A percentile compares a stretch with the other conserved stretches of the same genome.
phyloP scores from a whole-genome alignment of 1,140 invertebrate species.

The Heliconius melpomene region DNA sequence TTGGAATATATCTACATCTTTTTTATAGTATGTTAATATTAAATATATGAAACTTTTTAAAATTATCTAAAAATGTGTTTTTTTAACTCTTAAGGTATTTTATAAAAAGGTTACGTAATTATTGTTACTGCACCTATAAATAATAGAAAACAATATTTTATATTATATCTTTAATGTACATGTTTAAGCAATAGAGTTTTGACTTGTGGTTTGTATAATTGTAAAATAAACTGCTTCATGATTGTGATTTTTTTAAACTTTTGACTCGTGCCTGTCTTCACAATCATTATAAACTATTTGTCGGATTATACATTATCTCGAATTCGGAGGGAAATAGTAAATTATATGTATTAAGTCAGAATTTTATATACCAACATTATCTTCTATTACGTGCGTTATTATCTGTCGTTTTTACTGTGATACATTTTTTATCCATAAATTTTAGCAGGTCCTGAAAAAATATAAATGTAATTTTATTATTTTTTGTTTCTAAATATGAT shows the following conservation, averaged over 20 bases:
- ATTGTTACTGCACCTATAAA: too few relatives aligned
- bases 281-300: background rate
- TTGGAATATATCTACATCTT: too few relatives aligned
- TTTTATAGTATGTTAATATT: too few relatives aligned
- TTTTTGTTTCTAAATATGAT: too few relatives aligned
- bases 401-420: constrained; percentile 79
- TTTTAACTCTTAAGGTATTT: too few relatives aligned
- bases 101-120: too few relatives aligned
- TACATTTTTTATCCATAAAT: constrained; percentile 82
- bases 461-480: constrained; percentile 8
- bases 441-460: constrained; percentile 80
- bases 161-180: background rate
- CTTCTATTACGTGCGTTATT: constrained; percentile 60
- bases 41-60: too few relatives aligned
- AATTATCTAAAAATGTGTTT: too few relatives aligned
- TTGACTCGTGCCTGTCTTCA: background rate
- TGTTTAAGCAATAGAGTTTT: background rate
- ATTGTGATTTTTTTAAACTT: too few relatives aligned
- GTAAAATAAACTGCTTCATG: background rate
- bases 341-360: background rate
- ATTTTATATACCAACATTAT: constrained; percentile 25
- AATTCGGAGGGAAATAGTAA: too few relatives aligned
- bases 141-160: too few relatives aligned
- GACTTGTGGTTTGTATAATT: background rate
- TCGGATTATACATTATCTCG: background rate